Evolutionary conservation across 2,797 vertebrate species (phyloP).

Genomic region (Aselliscus stoliczkanus): DNA sequence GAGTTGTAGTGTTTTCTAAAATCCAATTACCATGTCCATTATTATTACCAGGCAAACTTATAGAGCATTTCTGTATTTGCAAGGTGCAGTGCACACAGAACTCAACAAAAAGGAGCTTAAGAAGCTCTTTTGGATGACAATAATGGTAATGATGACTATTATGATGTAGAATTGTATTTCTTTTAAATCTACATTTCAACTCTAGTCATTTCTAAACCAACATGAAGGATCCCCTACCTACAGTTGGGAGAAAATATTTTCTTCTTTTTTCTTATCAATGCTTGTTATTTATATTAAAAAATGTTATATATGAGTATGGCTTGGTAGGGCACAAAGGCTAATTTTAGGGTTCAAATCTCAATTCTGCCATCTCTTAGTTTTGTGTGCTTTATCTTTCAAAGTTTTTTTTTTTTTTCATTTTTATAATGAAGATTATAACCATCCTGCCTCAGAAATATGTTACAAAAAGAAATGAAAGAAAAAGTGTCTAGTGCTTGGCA

Average conservation of each 20-base stretch:
- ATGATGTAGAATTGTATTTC: background rate
- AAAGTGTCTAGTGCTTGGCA: background rate
- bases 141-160: background rate
- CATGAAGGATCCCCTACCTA: background rate
- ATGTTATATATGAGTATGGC: background rate
- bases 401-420: slow-evolving; percentile 26
- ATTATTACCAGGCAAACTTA: slow-evolving; percentile 34
- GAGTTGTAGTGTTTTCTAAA: slow-evolving; percentile 36
- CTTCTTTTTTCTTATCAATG: background rate
- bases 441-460: background rate
- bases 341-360: background rate
- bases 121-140: background rate
- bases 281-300: background rate
- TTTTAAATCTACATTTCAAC: background rate
- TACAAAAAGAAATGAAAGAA: background rate
- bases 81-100: background rate
- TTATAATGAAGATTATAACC: background rate
- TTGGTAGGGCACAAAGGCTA: background rate
- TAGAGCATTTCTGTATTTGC: background rate
- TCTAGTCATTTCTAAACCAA: background rate
- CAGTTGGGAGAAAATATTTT: background rate
- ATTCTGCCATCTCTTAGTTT: background rate
- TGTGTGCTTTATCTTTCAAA: background rate
- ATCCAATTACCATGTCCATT: slow-evolving; percentile 50
- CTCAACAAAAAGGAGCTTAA: background rate